Base-by-base conservation (phyloP, 2,888 invertebrate genomes). In the Idaea aversata region DNA sequence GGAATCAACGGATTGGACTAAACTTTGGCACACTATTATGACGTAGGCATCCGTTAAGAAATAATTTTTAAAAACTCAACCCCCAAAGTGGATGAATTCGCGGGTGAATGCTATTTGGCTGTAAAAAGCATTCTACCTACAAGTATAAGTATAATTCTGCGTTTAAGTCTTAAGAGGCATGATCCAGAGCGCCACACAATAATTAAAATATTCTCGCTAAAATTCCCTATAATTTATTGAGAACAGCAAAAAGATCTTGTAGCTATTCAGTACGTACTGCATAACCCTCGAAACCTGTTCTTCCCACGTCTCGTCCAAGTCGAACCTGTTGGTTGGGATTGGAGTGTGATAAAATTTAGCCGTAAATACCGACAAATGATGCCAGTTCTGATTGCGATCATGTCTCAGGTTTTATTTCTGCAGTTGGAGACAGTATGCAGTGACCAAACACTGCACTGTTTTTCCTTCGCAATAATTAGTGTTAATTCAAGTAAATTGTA, bases 321-420 rank as follows among this genome's bases (percentile, higher is more conserved):
- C 7, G 47, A 47, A 47, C 47, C 47, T 47, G 47, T 47, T 47
- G 0, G 66, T 47, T 64, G 73, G 73, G 73, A 76, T 77, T 73
- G 81, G 79, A 76, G 77, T 77, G 82, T 80, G 82, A 84, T 84
- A 84, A 82, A 82, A 84, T 83, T 82, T 82, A 76, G 77, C 80
- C 73, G 80, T 81, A 84, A 84, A 84, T 81, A 83, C 78, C 75
- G 72, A 70, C 71, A 73, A 81, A 85, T 83, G 80, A 75, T 67
- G 67, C 73, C 80, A 81, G 85, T 85, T 85, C 77, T 73, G 84
- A 84, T 83, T 75, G 77, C 77, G 78, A 82, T 85, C 82, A 76
- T 74, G 77, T 80, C 80, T 79, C 77, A 76, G 76, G 78, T 77
- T 80, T 80, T 79, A 79, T 79, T 47, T 47, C 47, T 47, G 10